Conservation (phyloP, 1,140 invertebrate genomes). For the Rhyzopertha dominica region DNA sequence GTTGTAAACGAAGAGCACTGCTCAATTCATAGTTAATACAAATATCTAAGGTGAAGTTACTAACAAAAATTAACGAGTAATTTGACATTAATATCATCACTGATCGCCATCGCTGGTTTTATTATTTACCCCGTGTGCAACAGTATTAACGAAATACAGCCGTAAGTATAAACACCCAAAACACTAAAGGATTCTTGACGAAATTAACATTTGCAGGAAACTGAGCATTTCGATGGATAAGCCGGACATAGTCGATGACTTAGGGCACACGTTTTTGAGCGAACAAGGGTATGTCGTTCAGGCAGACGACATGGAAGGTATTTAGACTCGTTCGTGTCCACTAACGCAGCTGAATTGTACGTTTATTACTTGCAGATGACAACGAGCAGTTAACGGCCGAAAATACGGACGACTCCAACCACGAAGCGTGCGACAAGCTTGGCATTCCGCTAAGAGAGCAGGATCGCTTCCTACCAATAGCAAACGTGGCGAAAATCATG, state of each 20-base stretch:
- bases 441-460: slow-evolving; percentile 71
- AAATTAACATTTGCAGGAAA: background rate
- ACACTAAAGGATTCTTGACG: background rate
- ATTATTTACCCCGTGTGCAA: background rate
- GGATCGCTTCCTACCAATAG: slow-evolving; percentile 95
- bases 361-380: slow-evolving; percentile 29
- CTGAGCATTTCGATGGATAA: slow-evolving; percentile 48
- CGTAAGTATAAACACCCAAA: slow-evolving; percentile 3
- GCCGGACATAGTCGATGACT: slow-evolving; percentile 51
- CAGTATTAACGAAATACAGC: slow-evolving; percentile 2
- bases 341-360: slow-evolving; percentile 4
- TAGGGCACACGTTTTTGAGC: slow-evolving; percentile 41
- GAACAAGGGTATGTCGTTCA: slow-evolving; percentile 45
- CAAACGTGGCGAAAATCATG: slow-evolving; percentile 99
- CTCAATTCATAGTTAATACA: too few relatives aligned
- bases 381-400: slow-evolving; percentile 49
- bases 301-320: slow-evolving; percentile 51
- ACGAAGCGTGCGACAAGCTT: slow-evolving; percentile 49
- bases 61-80: too few relatives aligned
- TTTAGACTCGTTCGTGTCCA: too few relatives aligned
- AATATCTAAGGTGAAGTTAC: too few relatives aligned
- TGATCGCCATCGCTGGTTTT: too few relatives aligned
- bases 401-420: slow-evolving; percentile 70
- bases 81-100: too few relatives aligned
- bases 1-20: too few relatives aligned